These are phyloP conservation scores for Hucho hucho DNA, from an alignment of 2,113 vertebrate genomes.

Conservation along the genomic window DNA sequence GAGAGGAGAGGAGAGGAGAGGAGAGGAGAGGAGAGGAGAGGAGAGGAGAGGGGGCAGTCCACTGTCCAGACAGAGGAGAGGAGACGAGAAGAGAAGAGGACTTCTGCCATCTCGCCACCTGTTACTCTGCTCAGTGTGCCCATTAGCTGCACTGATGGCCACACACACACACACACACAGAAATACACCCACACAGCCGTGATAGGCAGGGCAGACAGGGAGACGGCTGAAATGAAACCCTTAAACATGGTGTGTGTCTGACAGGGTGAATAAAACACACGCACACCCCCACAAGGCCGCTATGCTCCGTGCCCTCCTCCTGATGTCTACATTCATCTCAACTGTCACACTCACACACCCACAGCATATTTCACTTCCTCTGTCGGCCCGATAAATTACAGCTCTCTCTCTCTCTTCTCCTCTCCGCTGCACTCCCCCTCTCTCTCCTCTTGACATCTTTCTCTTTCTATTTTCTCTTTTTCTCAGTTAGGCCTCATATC, in stretches of 20 bases:
- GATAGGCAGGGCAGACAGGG: constrained; percentile 81
- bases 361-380: constrained; percentile 86
- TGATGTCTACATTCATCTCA: constrained; percentile 89
- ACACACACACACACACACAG: constrained; percentile 10
- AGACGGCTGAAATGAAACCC: constrained; percentile 83
- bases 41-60: no score
- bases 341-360: constrained; percentile 86
- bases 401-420: constrained; percentile 49
- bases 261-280: constrained; percentile 59
- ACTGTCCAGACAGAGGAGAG: no score
- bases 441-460: background rate
- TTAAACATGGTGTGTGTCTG: constrained; percentile 78
- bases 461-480: background rate
- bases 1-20: no score
- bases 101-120: background rate
- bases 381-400: constrained; percentile 84
- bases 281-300: background rate
- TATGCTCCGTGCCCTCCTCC: constrained; percentile 23
- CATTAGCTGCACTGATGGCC: background rate
- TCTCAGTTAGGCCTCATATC: background rate
- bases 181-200: constrained; percentile 44
- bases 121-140: background rate
- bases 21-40: no score
- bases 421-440: constrained; percentile 1
- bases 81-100: background rate